Evolutionary conservation across 1,140 invertebrate species (phyloP).

Genomic region (Drosophila biarmipes): DNA sequence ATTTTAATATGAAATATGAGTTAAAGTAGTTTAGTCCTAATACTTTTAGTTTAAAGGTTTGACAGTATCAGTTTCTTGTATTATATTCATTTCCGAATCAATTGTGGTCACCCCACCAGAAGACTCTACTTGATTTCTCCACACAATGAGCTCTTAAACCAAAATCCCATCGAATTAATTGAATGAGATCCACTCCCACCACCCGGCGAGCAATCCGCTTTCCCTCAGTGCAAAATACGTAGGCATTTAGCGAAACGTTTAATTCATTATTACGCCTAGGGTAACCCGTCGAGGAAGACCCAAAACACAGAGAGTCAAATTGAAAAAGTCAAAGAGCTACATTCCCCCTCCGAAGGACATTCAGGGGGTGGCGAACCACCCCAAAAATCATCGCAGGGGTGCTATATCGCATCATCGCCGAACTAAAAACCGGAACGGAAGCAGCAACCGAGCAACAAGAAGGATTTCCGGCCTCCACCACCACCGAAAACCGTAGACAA

Average conservation of each 20-base stretch:
- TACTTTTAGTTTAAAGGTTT: no score
- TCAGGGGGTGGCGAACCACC: conserved; percentile 28
- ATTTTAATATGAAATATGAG: no score
- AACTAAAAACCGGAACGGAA: conserved; percentile 77
- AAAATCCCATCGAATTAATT: conserved; percentile 75
- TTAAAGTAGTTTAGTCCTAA: no score
- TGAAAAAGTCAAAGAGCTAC: conserved; percentile 78
- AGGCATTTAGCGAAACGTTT: conserved; percentile 83
- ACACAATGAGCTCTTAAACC: neutral
- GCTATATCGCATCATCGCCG: conserved; percentile 26
- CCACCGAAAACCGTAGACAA: conserved; percentile 55
- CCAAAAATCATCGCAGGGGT: conserved; percentile 48
- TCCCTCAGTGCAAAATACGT: conserved; percentile 60
- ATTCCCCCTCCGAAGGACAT: conserved; percentile 24
- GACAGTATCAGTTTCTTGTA: no score
- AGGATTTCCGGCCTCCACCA: conserved; percentile 54
- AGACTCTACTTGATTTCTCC: neutral
- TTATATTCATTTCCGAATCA: neutral
- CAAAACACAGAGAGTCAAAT: conserved; percentile 63
- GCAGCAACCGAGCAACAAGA: conserved; percentile 43
- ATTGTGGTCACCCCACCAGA: conserved; percentile 13
- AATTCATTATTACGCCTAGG: conserved; percentile 82
- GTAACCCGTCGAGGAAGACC: conserved; percentile 25
- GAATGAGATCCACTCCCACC: conserved; percentile 30
- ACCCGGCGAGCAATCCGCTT: neutral